Evolutionary conservation across 1,140 invertebrate species (phyloP).

Genomic region (Trissolcus basalis): DNA sequence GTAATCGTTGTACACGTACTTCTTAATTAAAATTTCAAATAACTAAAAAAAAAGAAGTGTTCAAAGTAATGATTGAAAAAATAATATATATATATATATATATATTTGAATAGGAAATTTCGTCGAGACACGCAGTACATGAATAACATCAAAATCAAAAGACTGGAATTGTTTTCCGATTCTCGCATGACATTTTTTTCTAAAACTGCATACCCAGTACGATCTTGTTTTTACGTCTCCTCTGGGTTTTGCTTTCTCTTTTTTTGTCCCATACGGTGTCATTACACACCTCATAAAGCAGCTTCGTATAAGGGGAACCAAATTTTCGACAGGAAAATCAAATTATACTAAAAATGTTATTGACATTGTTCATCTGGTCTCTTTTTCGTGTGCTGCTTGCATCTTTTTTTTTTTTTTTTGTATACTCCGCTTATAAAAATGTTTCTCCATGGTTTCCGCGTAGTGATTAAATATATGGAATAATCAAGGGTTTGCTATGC

Average conservation of each 20-base stretch:
- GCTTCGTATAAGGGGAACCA: constrained; percentile 16
- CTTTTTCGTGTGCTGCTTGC: too few relatives aligned
- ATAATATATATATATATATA: too few relatives aligned
- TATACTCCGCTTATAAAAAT: too few relatives aligned
- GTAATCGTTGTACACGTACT: too few relatives aligned
- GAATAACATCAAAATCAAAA: constrained; percentile 28
- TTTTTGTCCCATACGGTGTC: constrained; percentile 53
- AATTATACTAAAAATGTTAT: constrained; percentile 36
- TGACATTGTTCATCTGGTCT: too few relatives aligned
- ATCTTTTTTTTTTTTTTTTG: too few relatives aligned
- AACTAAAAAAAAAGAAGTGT: too few relatives aligned
- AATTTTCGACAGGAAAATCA: constrained; percentile 42
- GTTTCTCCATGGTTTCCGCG: too few relatives aligned
- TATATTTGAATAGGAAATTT: too few relatives aligned
- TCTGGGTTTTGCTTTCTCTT: constrained; percentile 62
- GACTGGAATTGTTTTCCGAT: too few relatives aligned
- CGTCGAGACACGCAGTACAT: constrained; percentile 1
- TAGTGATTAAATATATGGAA: constrained; percentile 11
- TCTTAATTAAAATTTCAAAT: too few relatives aligned
- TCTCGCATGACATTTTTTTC: constrained; percentile 11
- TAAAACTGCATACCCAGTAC: constrained; percentile 60
- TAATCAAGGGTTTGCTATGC: background rate
- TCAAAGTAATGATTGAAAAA: background rate
- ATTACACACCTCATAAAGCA: constrained; percentile 69
- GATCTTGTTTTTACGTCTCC: constrained; percentile 67